phyloP scores from a whole-genome alignment of 2,797 vertebrate genomes.

The Sciurus carolinensis region DNA sequence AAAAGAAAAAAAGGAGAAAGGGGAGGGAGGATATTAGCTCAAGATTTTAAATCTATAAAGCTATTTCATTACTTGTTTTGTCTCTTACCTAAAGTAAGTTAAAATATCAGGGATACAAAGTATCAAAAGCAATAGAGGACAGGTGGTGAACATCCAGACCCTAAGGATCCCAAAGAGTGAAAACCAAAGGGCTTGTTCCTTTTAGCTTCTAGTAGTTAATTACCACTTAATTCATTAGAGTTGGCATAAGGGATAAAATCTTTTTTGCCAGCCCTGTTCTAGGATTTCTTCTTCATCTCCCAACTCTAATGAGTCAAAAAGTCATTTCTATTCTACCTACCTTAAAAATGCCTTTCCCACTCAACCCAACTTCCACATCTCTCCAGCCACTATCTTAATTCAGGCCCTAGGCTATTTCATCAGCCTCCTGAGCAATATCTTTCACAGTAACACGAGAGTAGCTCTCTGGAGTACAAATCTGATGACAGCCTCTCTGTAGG shows the following conservation, averaged over 20 bases:
- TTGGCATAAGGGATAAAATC: not conserved
- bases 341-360: not conserved
- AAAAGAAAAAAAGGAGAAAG: not conserved
- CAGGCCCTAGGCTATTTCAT: not conserved
- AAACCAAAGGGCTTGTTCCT: not conserved
- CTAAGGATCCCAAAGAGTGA: not conserved
- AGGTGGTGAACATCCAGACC: not conserved
- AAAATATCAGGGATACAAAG: not conserved
- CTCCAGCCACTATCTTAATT: not conserved
- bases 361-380: not conserved
- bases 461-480: not conserved
- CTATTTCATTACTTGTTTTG: not conserved
- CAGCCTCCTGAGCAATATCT: not conserved
- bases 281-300: not conserved
- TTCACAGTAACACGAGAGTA: not conserved
- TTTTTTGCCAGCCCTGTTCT: not conserved
- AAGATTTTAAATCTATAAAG: slow-evolving; percentile 31
- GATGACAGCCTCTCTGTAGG: not conserved
- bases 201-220: not conserved
- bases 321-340: not conserved
- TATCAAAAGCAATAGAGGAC: not conserved
- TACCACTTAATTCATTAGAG: not conserved
- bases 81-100: not conserved
- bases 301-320: not conserved
- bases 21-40: not conserved